Percentiles rank a stretch among this genome's conserved stretches.
These are phyloP conservation scores for Spheniscus humboldti DNA, from an alignment of 2,797 vertebrate species.

Conservation along the genomic window DNA sequence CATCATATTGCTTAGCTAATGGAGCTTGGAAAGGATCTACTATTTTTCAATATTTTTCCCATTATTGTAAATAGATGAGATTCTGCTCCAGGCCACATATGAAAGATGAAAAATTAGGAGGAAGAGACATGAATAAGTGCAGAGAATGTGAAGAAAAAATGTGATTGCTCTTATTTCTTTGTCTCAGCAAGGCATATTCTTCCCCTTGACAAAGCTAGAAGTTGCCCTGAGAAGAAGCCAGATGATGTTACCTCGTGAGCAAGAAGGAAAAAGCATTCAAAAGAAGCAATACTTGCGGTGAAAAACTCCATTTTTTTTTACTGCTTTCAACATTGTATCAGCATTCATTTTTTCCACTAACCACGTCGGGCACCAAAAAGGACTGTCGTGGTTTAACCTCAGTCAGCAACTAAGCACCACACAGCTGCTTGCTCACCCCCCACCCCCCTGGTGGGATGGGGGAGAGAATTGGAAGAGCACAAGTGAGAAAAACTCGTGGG, in stretches of 20 bases:
- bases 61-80: conserved; percentile 59
- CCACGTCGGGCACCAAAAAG: too few relatives aligned
- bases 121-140: conserved; percentile 13
- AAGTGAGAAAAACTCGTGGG: too few relatives aligned
- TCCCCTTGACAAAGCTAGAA: not conserved
- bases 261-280: not conserved
- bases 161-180: not conserved
- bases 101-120: conserved; percentile 56
- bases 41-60: conserved; percentile 54
- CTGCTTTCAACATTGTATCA: not conserved
- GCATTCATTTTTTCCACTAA: not conserved
- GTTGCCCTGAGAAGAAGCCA: not conserved
- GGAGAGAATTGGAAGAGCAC: too few relatives aligned
- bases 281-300: not conserved
- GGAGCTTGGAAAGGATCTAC: conserved; percentile 27
- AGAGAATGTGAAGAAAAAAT: not conserved
- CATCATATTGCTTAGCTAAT: conserved; percentile 18
- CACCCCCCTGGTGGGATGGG: too few relatives aligned
- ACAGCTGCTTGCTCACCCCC: too few relatives aligned
- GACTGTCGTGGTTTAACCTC: too few relatives aligned
- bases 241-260: not conserved
- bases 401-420: too few relatives aligned
- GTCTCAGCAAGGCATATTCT: not conserved
- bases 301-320: not conserved
- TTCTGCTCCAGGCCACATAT: conserved; percentile 32